These are phyloP conservation scores for Candidula unifasciata DNA, from an alignment of 2,888 invertebrate species.

Conservation along the genomic window DNA sequence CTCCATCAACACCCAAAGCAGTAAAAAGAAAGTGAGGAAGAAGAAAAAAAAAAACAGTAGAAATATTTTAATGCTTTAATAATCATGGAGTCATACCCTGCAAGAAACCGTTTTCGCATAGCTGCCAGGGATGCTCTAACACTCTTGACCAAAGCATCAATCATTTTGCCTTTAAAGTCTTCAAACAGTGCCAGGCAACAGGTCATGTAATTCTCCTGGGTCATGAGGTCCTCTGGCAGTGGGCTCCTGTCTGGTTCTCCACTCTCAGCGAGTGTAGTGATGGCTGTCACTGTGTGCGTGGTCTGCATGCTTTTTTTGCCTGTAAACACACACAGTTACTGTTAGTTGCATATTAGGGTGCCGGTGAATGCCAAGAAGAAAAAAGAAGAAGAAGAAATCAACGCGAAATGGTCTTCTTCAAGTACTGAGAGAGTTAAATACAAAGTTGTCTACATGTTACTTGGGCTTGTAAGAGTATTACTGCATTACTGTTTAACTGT, in stretches of 20 bases:
- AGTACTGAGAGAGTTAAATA: too few relatives aligned
- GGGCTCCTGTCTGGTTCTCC: constrained; percentile 46
- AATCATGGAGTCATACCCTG: constrained; percentile 25
- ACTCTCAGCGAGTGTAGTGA: constrained; percentile 37
- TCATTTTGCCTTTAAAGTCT: constrained; percentile 47
- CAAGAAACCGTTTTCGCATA: constrained; percentile 40
- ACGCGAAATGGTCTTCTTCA: too few relatives aligned
- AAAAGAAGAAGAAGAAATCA: too few relatives aligned
- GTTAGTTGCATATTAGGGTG: too few relatives aligned
- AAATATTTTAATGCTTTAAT: not conserved
- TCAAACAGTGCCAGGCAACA: constrained; percentile 47
- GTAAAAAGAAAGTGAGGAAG: too few relatives aligned
- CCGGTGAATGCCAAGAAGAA: too few relatives aligned
- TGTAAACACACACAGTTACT: not conserved
- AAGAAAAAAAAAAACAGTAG: too few relatives aligned
- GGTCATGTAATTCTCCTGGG: constrained; percentile 41
- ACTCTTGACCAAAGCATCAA: constrained; percentile 47
- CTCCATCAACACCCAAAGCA: too few relatives aligned
- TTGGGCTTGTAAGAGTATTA: too few relatives aligned
- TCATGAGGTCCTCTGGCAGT: constrained; percentile 48
- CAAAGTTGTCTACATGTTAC: too few relatives aligned
- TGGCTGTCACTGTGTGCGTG: constrained; percentile 40
- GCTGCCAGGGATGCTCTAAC: constrained; percentile 34
- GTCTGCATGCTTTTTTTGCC: constrained; percentile 40
- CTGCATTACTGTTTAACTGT: too few relatives aligned